Conservation (phyloP, 2,797 vertebrate species). For the Anisognathus igniventris region DNA sequence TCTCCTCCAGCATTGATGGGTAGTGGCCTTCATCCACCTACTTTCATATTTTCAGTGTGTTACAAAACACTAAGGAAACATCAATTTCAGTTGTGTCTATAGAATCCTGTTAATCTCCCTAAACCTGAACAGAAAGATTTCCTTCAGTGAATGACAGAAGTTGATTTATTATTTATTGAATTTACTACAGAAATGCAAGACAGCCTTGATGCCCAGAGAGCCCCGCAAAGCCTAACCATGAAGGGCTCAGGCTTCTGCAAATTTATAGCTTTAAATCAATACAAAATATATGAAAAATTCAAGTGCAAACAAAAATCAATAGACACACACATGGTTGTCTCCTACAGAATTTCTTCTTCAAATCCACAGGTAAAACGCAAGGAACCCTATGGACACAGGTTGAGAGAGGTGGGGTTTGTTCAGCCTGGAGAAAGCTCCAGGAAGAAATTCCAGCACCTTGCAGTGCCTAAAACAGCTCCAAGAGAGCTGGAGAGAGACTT, state of each 20-base stretch:
- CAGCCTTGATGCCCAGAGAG: not conserved
- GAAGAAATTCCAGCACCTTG: not conserved
- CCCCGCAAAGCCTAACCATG: rapidly evolving
- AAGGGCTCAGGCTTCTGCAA: not conserved
- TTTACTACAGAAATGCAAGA: not conserved
- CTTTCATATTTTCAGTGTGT: not conserved
- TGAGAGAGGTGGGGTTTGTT: not conserved
- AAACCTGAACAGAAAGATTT: not conserved
- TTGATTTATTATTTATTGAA: not conserved
- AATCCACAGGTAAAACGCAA: not conserved
- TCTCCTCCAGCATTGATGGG: not conserved
- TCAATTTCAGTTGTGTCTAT: not conserved
- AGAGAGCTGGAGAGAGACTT: not conserved
- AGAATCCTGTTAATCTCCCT: not conserved
- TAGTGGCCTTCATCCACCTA: not conserved
- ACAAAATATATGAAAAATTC: not conserved
- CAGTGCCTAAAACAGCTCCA: not conserved
- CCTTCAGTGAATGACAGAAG: not conserved
- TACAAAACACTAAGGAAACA: not conserved
- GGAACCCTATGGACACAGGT: not conserved
- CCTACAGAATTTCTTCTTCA: not conserved
- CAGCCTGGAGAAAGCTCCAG: not conserved
- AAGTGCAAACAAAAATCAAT: not conserved
- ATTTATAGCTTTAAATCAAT: not conserved
- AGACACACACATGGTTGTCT: not conserved